Base-by-base conservation (phyloP, 2,888 invertebrate genomes). In the Ceriagrion tenellum region DNA sequence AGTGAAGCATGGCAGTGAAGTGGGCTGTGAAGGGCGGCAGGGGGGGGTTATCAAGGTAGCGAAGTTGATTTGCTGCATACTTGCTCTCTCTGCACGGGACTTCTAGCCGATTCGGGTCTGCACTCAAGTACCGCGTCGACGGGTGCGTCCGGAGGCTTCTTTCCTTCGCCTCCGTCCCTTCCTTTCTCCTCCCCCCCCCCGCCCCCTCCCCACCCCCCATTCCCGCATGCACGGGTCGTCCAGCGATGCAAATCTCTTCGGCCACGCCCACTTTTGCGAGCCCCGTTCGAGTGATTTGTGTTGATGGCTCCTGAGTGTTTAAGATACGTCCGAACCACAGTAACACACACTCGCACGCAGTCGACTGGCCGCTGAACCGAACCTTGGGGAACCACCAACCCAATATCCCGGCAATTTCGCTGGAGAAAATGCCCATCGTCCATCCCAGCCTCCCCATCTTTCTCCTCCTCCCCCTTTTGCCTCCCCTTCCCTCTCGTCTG, bases 281-380 rank as follows among this genome's bases (percentile, higher is more conserved):
- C 35, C 69, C 47, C 90, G n/a, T 59, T n/a, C 59, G 35, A 35
- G 47, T 93, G 93, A 93, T 93, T 93, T 93, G 93, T 93, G 93
- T 93, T 47, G 47, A 35, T 69, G 93, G 89, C 26, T 89, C 55
- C 89, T 63, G 69, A 93, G 93, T 93, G 93, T 93, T 93, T 93
- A 93, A 93, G 69, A 69, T 93, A 93, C 93, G 93, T 81, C 81
- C 81, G 35, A 35, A 81, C 47, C 30, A 55, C 69, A 47, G 93
- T 69, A 69, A 69, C 93, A 69, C 47, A 56, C 91, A 59, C n/a
- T n/a, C n/a, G n/a, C n/a, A n/a, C n/a, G n/a, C 47, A 91, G n/a
- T n/a, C 89, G 55, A 55, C 69, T 55, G 81, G 81, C 30, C 30
- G 26, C 81, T 35, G 81, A 30, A 35, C 35, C 81, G 30, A 81